A percentile compares a stretch with the other conserved stretches of the same genome.
These are phyloP conservation scores for Xylocampa areola DNA, from an alignment of 2,888 invertebrate genomes.

Conservation along the genomic window DNA sequence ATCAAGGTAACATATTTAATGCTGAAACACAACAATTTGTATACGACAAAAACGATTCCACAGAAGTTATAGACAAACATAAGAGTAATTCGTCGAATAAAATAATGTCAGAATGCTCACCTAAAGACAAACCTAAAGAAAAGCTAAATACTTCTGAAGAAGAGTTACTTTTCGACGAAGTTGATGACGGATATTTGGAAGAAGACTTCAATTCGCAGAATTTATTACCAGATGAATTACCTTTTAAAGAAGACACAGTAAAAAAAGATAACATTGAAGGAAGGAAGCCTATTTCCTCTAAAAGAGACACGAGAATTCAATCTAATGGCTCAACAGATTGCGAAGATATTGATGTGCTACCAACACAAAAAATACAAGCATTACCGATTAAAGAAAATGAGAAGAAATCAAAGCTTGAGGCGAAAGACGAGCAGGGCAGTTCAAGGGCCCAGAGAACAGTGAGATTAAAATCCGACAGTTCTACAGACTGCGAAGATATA, in stretches of 20 bases:
- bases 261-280: slow-evolving; percentile 11
- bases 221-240: slow-evolving; percentile 67
- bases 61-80: slow-evolving; percentile 27
- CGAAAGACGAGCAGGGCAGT: neutral
- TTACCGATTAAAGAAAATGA: slow-evolving; percentile 14
- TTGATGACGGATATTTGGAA: slow-evolving; percentile 68
- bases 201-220: slow-evolving; percentile 77
- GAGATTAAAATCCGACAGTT: slow-evolving; percentile 63
- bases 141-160: slow-evolving; percentile 71
- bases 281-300: slow-evolving; percentile 5
- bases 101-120: slow-evolving; percentile 8
- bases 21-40: slow-evolving; percentile 66
- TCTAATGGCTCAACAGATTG: slow-evolving; percentile 59
- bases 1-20: slow-evolving; percentile 64
- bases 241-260: slow-evolving; percentile 21
- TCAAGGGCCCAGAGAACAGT: slow-evolving; percentile 26
- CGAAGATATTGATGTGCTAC: slow-evolving; percentile 58
- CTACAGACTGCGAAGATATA: slow-evolving; percentile 74
- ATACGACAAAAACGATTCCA: slow-evolving; percentile 33
- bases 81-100: slow-evolving; percentile 46
- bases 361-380: slow-evolving; percentile 53
- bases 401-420: slow-evolving; percentile 5
- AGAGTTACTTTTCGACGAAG: slow-evolving; percentile 76
- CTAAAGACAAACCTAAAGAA: slow-evolving; percentile 16
- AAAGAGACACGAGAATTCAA: slow-evolving; percentile 42